Conservation (phyloP, 1,140 invertebrate species). For the Cephus cinctus region DNA sequence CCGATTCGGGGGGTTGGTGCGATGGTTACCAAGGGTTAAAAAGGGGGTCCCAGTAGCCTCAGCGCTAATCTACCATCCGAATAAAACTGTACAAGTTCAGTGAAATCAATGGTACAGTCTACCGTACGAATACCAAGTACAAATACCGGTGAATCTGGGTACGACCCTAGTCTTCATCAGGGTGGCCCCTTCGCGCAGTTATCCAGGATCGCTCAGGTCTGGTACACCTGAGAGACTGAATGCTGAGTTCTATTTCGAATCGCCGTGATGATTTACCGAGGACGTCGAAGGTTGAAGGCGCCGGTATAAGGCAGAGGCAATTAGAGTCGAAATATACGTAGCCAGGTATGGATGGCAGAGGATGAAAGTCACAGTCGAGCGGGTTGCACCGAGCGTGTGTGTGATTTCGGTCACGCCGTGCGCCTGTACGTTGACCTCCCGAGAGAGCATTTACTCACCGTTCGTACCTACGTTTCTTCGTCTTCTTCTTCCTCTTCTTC, state of each 20-base stretch:
- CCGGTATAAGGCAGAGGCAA: conserved; percentile 31
- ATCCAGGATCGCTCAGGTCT: no score
- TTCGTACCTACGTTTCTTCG: conserved; percentile 24
- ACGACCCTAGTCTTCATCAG: no score
- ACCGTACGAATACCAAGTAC: no score
- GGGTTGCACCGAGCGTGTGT: conserved; percentile 48
- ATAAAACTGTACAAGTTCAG: no score
- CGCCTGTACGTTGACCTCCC: conserved; percentile 54
- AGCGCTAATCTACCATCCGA: no score
- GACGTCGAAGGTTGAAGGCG: no score
- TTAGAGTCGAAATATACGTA: conserved; percentile 36
- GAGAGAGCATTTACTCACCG: conserved; percentile 33
- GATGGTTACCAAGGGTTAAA: no score
- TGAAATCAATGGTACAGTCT: no score
- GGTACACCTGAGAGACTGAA: no score
- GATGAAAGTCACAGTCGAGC: conserved; percentile 45
- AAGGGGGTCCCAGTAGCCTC: no score
- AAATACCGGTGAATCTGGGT: no score
- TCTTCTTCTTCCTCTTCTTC: conserved; percentile 17
- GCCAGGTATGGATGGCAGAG: conserved; percentile 16
- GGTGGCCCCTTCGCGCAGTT: no score
- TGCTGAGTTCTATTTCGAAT: conserved; percentile 8
- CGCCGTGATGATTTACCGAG: conserved; percentile 14
- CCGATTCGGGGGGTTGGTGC: neutral
- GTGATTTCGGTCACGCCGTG: conserved; percentile 55